Percentiles rank a stretch among this genome's conserved stretches.
Evolutionary conservation across 2,113 vertebrate genomes (phyloP).

Genomic region (Gavia stellata): DNA sequence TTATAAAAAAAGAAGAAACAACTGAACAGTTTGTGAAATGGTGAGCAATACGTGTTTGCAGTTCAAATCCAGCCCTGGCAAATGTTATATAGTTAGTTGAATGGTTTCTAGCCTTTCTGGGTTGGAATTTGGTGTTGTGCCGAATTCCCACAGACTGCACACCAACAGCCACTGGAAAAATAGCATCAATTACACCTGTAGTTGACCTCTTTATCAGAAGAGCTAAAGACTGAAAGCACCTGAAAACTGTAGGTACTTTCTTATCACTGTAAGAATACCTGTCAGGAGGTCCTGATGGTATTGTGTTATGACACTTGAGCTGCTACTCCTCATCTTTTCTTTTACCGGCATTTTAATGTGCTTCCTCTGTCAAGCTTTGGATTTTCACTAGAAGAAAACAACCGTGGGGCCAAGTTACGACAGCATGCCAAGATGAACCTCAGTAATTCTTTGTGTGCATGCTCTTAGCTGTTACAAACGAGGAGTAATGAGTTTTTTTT

Average conservation of each 20-base stretch:
- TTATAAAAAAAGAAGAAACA: neutral
- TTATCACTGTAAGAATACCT: neutral
- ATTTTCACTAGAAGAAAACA: neutral
- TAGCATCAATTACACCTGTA: neutral
- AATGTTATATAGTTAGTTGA: neutral
- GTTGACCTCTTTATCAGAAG: neutral
- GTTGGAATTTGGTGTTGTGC: neutral
- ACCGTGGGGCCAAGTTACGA: fast-evolving
- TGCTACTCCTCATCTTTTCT: neutral
- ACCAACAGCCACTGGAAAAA: neutral
- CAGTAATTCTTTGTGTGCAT: neutral
- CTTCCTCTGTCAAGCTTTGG: neutral
- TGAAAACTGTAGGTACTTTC: neutral
- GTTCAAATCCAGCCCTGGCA: neutral
- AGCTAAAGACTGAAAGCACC: neutral
- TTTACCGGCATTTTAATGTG: neutral
- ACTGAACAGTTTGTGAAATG: neutral
- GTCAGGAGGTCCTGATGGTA: neutral
- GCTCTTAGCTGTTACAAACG: neutral
- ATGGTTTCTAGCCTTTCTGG: neutral
- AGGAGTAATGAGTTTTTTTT: neutral
- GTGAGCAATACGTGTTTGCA: neutral
- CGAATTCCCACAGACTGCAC: neutral
- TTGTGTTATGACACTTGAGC: neutral
- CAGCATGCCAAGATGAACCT: neutral